Evolutionary conservation across 2,797 vertebrate genomes (phyloP).

Genomic region (Periparus ater): DNA sequence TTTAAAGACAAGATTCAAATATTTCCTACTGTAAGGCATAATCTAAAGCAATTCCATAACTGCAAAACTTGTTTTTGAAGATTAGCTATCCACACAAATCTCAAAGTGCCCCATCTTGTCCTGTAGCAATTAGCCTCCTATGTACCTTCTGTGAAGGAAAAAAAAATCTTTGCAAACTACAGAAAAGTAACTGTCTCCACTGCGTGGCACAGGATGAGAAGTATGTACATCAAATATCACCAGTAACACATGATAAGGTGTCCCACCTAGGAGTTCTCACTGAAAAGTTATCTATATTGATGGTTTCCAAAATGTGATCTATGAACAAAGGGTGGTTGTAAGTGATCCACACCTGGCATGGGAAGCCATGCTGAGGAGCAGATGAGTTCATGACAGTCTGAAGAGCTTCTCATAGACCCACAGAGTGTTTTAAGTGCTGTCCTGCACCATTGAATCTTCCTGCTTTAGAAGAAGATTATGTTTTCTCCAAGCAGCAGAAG

Average conservation of each 20-base stretch:
- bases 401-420: neutral
- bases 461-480: neutral
- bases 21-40: neutral
- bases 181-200: neutral
- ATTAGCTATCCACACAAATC: neutral
- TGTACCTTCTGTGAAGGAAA: neutral
- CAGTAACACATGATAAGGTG: neutral
- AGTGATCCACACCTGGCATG: neutral
- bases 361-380: neutral
- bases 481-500: neutral
- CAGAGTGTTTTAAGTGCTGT: neutral
- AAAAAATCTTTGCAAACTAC: neutral
- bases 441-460: accelerated
- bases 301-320: neutral
- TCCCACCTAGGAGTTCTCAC: neutral
- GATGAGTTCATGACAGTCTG: neutral
- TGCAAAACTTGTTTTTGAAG: neutral
- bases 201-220: neutral
- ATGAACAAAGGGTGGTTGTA: neutral
- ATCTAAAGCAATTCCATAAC: neutral
- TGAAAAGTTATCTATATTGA: neutral
- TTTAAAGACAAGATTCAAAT: neutral
- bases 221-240: neutral
- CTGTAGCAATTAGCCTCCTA: neutral
- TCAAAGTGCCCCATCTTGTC: neutral